These are phyloP conservation scores for Keiferia lycopersicella DNA, from an alignment of 2,888 invertebrate species.

Conservation along the genomic window DNA sequence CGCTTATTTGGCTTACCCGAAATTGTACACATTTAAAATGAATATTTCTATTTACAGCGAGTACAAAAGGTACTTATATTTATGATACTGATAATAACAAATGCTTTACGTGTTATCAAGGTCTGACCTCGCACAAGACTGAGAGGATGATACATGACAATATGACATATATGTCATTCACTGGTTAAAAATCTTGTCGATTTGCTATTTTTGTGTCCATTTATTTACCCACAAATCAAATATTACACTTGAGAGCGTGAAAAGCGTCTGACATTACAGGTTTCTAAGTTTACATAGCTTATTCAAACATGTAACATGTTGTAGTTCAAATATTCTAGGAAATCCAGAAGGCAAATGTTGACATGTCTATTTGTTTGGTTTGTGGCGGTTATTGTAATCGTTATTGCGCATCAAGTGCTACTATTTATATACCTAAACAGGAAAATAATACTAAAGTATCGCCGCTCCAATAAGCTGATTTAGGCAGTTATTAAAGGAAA, in stretches of 20 bases:
- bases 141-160: slow-evolving; percentile 44
- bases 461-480: no score
- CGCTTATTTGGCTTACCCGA: background rate
- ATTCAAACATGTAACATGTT: background rate
- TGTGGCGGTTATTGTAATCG: background rate
- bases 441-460: background rate
- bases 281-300: background rate
- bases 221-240: no score
- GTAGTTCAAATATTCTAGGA: background rate
- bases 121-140: slow-evolving; percentile 46
- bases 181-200: no score
- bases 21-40: background rate
- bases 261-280: background rate
- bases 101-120: slow-evolving; percentile 47
- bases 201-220: no score
- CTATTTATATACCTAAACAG: background rate
- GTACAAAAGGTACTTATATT: background rate
- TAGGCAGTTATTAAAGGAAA: no score
- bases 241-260: background rate
- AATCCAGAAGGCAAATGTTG: background rate
- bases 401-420: slow-evolving; percentile 1
- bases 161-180: slow-evolving; percentile 36
- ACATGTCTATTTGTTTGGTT: background rate
- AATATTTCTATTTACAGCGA: background rate
- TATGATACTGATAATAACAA: background rate